phyloP scores from a whole-genome alignment of 2,797 vertebrate genomes.

The Semaprochilodus insignis region DNA sequence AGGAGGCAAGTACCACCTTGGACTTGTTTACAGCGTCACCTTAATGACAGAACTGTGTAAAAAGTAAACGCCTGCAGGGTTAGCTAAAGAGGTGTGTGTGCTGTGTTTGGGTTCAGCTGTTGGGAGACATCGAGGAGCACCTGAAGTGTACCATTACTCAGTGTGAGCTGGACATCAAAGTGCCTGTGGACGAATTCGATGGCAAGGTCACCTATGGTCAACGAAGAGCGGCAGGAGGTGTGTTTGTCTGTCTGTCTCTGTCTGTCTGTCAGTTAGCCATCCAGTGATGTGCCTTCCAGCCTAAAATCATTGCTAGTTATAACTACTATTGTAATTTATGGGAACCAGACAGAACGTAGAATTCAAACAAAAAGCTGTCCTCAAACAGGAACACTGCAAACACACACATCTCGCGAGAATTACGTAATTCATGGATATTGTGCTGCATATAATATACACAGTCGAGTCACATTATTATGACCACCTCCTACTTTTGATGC shows the following conservation, averaged over 20 bases:
- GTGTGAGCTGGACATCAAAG: conserved; percentile 94
- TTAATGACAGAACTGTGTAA: not conserved
- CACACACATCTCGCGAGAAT: too few species aligned
- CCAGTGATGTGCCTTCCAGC: too few species aligned
- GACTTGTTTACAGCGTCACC: too few species aligned
- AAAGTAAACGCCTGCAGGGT: not conserved
- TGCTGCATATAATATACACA: too few species aligned
- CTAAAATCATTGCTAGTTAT: too few species aligned
- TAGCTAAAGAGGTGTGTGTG: not conserved
- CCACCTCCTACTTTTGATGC: too few species aligned
- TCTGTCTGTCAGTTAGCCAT: not conserved
- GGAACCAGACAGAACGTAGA: too few species aligned
- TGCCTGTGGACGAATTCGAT: conserved; percentile 96
- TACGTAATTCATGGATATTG: too few species aligned
- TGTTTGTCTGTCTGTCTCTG: not conserved
- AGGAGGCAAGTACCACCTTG: conserved; percentile 82
- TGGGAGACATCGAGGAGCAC: conserved; percentile 97
- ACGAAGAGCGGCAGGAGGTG: conserved; percentile 86
- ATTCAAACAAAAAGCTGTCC: too few species aligned
- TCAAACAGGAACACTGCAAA: too few species aligned
- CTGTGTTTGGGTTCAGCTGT: conserved; percentile 74
- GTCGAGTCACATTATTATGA: too few species aligned
- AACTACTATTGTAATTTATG: too few species aligned
- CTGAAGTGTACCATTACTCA: conserved; percentile 97
- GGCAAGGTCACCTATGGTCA: conserved; percentile 96